phyloP scores from a whole-genome alignment of 64 coral and sea anemone genomes.

The Stichodactyla mertensii region DNA sequence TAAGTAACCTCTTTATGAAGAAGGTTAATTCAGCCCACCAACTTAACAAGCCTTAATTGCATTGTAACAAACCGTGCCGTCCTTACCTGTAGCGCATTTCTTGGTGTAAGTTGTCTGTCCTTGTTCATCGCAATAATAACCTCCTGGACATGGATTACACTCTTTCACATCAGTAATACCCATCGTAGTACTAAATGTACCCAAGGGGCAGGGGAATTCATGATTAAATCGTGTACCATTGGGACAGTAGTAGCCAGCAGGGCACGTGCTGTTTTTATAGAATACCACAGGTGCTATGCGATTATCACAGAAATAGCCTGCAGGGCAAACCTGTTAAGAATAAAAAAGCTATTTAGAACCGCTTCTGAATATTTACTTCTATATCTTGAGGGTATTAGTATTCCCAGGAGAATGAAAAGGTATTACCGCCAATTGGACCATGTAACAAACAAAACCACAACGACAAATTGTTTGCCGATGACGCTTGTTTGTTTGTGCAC shows the following conservation, averaged over 20 bases:
- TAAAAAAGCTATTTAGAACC: background rate
- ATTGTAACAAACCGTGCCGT: background rate
- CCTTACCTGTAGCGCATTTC: slow-evolving; percentile 72
- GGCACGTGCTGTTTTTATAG: slow-evolving; percentile 94
- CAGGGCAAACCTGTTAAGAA: slow-evolving; percentile 67
- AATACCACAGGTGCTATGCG: slow-evolving; percentile 78
- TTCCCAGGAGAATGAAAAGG: too few relatives aligned
- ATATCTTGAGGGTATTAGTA: too few relatives aligned
- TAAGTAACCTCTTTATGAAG: too few relatives aligned
- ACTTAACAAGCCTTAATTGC: background rate
- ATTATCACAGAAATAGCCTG: slow-evolving; percentile 91
- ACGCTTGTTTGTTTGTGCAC: too few relatives aligned
- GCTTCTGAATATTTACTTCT: too few relatives aligned
- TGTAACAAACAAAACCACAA: too few relatives aligned
- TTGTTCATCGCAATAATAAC: slow-evolving; percentile 89
- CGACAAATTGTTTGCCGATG: too few relatives aligned
- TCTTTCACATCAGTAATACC: slow-evolving; percentile 45
- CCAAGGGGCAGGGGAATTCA: slow-evolving; percentile 77
- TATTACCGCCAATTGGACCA: too few relatives aligned
- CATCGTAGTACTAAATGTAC: slow-evolving; percentile 80
- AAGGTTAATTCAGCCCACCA: background rate
- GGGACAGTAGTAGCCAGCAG: slow-evolving; percentile 83
- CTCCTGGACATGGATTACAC: slow-evolving; percentile 85
- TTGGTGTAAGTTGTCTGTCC: slow-evolving; percentile 78
- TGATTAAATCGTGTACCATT: slow-evolving; percentile 54